phyloP scores from a whole-genome alignment of 2,797 vertebrate species.

The Ambastaia sidthimunki region DNA sequence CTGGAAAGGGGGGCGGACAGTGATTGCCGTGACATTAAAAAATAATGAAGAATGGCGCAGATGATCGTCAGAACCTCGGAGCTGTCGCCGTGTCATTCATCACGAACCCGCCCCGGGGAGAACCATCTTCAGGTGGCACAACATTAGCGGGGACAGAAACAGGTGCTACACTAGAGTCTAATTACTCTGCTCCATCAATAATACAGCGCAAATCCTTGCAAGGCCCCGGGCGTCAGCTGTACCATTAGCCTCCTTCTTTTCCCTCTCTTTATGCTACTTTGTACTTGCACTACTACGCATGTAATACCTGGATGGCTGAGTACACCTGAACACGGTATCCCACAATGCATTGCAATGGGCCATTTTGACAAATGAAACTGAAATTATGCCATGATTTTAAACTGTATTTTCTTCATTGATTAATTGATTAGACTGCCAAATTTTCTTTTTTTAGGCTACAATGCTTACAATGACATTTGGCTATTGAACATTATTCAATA shows the following conservation, averaged over 20 bases:
- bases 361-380: neutral
- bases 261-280: constrained; percentile 23
- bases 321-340: neutral
- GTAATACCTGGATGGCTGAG: neutral
- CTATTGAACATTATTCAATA: too few relatives aligned
- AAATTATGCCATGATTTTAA: too few relatives aligned
- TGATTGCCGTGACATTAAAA: constrained; percentile 77
- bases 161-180: constrained; percentile 77
- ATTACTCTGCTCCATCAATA: constrained; percentile 83
- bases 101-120: constrained; percentile 67
- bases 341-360: neutral
- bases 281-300: neutral
- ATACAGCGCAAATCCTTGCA: constrained; percentile 67
- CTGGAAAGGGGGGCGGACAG: constrained; percentile 58
- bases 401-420: too few relatives aligned
- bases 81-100: constrained; percentile 72
- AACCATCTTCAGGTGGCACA: constrained; percentile 71
- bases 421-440: too few relatives aligned
- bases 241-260: constrained; percentile 64
- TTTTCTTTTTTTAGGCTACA: too few relatives aligned
- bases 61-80: constrained; percentile 74
- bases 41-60: constrained; percentile 74
- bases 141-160: constrained; percentile 75
- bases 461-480: too few relatives aligned
- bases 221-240: constrained; percentile 55